Conservation (phyloP, 2,797 vertebrate species). For the Ptychadena robeensis region DNA sequence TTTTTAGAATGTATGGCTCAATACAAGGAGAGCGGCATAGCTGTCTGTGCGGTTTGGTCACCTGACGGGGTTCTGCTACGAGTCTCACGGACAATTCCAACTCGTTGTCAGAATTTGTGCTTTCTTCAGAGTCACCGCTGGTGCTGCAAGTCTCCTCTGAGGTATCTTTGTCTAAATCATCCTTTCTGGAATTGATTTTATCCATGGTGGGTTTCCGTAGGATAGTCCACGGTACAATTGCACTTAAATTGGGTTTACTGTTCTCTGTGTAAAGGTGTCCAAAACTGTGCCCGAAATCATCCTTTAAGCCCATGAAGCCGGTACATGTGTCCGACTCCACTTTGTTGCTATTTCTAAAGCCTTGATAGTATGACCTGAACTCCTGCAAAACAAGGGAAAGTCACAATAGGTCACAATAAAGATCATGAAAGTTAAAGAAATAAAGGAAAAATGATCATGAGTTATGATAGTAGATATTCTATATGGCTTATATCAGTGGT, state of each 20-base stretch:
- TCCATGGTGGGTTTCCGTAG: slow-evolving; percentile 76
- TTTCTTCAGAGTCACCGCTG: slow-evolving; percentile 79
- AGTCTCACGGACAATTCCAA: slow-evolving; percentile 76
- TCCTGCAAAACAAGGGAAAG: slow-evolving; percentile 68
- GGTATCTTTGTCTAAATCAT: slow-evolving; percentile 72
- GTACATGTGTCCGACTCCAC: slow-evolving; percentile 86
- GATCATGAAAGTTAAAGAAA: too few relatives aligned
- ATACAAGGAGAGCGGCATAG: slow-evolving; percentile 74
- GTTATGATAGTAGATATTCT: background rate
- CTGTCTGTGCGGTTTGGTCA: slow-evolving; percentile 79
- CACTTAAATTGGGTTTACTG: slow-evolving; percentile 78
- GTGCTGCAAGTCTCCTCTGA: slow-evolving; percentile 78
- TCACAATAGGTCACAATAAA: too few relatives aligned
- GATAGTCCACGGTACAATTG: slow-evolving; percentile 76
- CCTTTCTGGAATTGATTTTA: slow-evolving; percentile 77
- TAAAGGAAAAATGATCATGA: too few relatives aligned
- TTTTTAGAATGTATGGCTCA: slow-evolving; percentile 75
- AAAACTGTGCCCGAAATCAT: slow-evolving; percentile 90
- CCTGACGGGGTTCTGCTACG: slow-evolving; percentile 70
- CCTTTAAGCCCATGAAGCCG: slow-evolving; percentile 98
- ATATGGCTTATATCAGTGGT: too few relatives aligned
- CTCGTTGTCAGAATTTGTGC: slow-evolving; percentile 86
- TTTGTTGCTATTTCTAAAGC: slow-evolving; percentile 80
- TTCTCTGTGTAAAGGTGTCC: slow-evolving; percentile 89
- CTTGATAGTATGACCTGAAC: slow-evolving; percentile 77